phyloP scores from a whole-genome alignment of 2,888 invertebrate species.

The Caenorhabditis afra region DNA sequence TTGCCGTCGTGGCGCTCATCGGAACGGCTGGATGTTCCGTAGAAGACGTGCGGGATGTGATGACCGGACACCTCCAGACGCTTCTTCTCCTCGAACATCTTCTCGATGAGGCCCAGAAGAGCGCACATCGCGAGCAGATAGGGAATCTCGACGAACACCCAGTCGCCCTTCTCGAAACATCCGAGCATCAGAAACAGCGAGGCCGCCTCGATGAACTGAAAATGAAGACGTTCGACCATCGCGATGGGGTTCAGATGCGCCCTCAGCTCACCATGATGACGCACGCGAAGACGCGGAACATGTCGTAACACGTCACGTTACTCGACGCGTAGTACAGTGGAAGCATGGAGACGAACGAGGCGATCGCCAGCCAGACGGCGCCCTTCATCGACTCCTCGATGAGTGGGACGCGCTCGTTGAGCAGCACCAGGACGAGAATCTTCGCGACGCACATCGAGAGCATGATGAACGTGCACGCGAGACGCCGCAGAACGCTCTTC shows the following conservation, averaged over 20 bases:
- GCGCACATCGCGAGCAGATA: constrained; percentile 14
- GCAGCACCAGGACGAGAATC: neutral
- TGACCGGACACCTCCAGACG: no score
- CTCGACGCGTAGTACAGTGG: constrained; percentile 14
- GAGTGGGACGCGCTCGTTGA: neutral
- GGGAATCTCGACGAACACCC: constrained; percentile 9
- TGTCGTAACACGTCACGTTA: constrained; percentile 6
- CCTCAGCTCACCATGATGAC: constrained; percentile 23
- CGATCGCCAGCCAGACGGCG: neutral
- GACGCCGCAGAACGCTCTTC: no score
- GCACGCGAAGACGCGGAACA: constrained; percentile 15
- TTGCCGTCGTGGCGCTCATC: no score
- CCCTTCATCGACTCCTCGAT: neutral
- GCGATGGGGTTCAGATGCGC: no score
- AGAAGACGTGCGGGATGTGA: no score
- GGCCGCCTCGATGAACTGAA: constrained; percentile 23
- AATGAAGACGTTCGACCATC: neutral
- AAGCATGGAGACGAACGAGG: constrained; percentile 1
- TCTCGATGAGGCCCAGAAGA: constrained; percentile 11
- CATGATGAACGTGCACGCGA: no score
- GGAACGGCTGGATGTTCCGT: no score
- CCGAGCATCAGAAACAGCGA: constrained; percentile 26
- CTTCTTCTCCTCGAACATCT: constrained; percentile 9
- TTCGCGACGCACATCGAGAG: no score
- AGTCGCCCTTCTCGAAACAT: neutral